A percentile compares a stretch with the other conserved stretches of the same genome.
These are phyloP conservation scores for Mythimna impura DNA, from an alignment of 2,888 invertebrate genomes.

Conservation along the genomic window DNA sequence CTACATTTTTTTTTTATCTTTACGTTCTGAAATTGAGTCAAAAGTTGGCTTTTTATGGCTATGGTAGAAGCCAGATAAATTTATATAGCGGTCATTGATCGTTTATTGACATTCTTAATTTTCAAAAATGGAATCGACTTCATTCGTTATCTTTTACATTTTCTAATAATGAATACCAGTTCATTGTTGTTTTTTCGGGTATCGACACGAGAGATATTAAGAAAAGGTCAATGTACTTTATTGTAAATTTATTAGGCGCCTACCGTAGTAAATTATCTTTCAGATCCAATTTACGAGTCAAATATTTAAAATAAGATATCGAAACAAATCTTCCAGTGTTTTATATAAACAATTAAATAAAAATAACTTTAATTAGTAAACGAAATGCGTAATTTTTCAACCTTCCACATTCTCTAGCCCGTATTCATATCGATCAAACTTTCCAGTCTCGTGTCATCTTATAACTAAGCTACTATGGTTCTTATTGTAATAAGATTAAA, in stretches of 20 bases:
- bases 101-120: no score
- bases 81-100: no score
- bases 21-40: not conserved
- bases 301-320: not conserved
- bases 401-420: conserved; percentile 30
- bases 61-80: no score
- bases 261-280: not conserved
- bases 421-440: conserved; percentile 60
- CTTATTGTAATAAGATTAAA: conserved; percentile 61
- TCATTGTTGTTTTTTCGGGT: no score
- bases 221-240: no score
- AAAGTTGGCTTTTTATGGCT: not conserved
- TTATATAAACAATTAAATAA: conserved; percentile 1
- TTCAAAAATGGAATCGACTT: no score
- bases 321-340: conserved; percentile 45
- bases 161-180: no score
- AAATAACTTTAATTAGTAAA: not conserved
- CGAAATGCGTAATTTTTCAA: conserved; percentile 48
- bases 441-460: conserved; percentile 61
- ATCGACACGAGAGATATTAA: no score
- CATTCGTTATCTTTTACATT: no score
- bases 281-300: not conserved
- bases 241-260: no score
- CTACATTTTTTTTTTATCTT: conserved; percentile 8
- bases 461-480: conserved; percentile 62